Evolutionary conservation across 2,113 vertebrate genomes (phyloP).

Genomic region (Perca flavescens): DNA sequence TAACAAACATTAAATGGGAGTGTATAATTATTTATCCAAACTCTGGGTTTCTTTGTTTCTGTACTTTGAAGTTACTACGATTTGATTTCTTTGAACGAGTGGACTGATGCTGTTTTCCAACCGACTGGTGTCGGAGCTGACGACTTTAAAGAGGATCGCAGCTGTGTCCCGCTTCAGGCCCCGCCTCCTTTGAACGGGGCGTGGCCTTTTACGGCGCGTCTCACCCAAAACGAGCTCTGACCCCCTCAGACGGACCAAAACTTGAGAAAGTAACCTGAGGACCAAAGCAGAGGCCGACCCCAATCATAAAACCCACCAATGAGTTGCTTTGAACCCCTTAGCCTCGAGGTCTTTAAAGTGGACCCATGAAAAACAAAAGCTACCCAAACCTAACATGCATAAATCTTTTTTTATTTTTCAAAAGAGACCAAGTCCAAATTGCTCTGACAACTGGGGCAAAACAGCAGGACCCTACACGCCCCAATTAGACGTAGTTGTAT

Average conservation of each 20-base stretch:
- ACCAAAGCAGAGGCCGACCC: not conserved
- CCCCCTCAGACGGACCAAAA: not conserved
- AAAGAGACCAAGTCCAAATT: not conserved
- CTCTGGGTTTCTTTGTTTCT: conserved; percentile 68
- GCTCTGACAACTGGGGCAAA: not conserved
- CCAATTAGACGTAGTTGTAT: not conserved
- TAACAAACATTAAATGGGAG: conserved; percentile 74
- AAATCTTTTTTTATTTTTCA: not conserved
- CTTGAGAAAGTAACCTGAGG: conserved; percentile 2
- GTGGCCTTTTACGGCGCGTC: not conserved
- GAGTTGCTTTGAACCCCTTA: not conserved
- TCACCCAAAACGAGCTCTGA: not conserved
- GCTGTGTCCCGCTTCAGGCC: conserved; percentile 54
- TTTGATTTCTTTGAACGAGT: conserved; percentile 52
- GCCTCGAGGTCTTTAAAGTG: not conserved
- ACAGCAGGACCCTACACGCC: not conserved
- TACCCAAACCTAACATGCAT: not conserved
- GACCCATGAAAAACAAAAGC: not conserved
- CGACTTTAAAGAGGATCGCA: conserved; percentile 18
- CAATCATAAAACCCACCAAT: not conserved
- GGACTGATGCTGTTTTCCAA: conserved; percentile 53
- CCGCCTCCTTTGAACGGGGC: conserved; percentile 12
- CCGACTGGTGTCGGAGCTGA: conserved; percentile 35
- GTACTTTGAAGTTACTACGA: conserved; percentile 48
- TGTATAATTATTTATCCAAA: conserved; percentile 68